Evolutionary conservation across 53 echinoderm and acorn worm genomes (phyloP), one percentile per base, ranked within the genome.

Genomic region (Zoroaster sp.): DNA sequence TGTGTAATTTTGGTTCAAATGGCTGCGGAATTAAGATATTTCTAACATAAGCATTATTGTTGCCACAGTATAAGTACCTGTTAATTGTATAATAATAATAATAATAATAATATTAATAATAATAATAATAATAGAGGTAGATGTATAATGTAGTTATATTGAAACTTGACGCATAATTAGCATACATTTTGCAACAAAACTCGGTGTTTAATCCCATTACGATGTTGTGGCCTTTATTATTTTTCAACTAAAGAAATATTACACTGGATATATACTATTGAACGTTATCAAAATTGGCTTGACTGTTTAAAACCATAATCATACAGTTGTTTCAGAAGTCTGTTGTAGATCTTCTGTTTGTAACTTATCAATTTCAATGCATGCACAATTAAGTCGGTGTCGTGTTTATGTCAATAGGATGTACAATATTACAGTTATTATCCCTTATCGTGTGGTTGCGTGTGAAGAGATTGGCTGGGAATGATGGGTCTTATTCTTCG

Each of bases 141-240:
- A 31, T 78, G 65, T 54, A 59, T 23, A 65, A 18, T 14, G 80
- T 83, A 83, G 83, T 69, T 83, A 46, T 83, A 83, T 83, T 13
- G 28, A 45, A 69, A 38, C 55, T 79, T 36, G 36, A 83, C 34
- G 83, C 83, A 69, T 69, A 69, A 65, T 83, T 83, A 68, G 83
- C 68, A 83, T 68, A 83, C 31, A 43, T 66, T 83, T 83, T 83
- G 70, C 83, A 83, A 83, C 46, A 32, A 68, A 66, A 44, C 35
- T 59, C 28, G 30, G 63, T 59, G 63, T 59, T 83, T 33, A 46
- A 23, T 83, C 83, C 83, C 69, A 69, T 68, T 83, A 83, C 36
- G 63, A 80, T 83, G 69, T 83, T 32, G 83, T 83, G 83, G 83
- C 83, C 83, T 83, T 83, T 83, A 83, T 83, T 59, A 59, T 59